Evolutionary conservation across 2,797 vertebrate genomes (phyloP), one percentile per base, ranked within the genome.

Genomic region (Syngnathus rostellatus): DNA sequence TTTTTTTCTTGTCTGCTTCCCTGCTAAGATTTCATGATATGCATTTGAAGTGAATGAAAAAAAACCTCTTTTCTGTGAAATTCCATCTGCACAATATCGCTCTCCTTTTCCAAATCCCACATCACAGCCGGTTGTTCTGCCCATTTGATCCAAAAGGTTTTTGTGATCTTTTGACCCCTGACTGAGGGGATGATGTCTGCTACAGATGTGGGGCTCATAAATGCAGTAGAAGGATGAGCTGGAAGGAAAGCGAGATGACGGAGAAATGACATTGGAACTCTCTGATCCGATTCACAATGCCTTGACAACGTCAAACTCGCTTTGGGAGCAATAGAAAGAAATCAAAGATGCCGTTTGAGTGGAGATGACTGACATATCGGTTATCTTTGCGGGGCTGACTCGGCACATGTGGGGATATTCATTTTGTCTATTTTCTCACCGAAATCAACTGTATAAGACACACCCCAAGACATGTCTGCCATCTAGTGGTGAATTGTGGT

Each of bases 141-240:
- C 8, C 17, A 67, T 66, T 46, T 55, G 31, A 46, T 70, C 69
- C 63, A 63, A 70, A 31, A 66, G 16, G 16, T 64, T 71, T 55
- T 41, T 0, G 14, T 63, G 64, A 66, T 74, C 62, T 45, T 55
- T 59, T 63, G 66, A 81, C 73, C 72, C 59, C 8, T 16, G 53
- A 68, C 64, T 75, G 5, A 6, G 40, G 54, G 41, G 67, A 70
- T 81, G 75, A 85, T 83, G 70, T 67, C 71, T 48, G 66, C 64
- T 21, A 58, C 85, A 83, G 81, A 84, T 81, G 81, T 68, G 54
- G 66, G 64, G 66, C 70, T 81, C 75, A 74, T 81, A 79, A 80
- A 80, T 38, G 45, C 68, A 59, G 63, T 17, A 7, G 59, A 67
- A 53, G 62, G 69, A 79, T 11, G 64, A 67, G 58, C 67, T 68